Conservation (phyloP, 2,888 invertebrate species). For the Drosophila mimica region DNA sequence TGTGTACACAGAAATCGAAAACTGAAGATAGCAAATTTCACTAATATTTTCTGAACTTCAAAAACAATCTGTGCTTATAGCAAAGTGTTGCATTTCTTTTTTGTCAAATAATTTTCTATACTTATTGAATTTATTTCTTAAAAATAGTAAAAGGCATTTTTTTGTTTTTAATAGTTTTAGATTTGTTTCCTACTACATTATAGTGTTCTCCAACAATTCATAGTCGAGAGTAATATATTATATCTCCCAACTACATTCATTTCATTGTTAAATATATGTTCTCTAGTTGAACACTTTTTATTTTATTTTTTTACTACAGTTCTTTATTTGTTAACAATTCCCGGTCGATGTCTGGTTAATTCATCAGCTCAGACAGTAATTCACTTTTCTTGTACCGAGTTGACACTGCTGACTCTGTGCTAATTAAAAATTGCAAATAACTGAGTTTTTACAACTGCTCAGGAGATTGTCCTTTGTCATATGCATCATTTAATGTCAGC, state of each 20-base stretch:
- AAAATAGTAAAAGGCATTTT: not conserved
- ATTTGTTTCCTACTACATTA: not conserved
- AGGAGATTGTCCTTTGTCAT: conserved; percentile 22
- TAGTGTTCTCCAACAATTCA: not conserved
- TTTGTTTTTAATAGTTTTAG: no score
- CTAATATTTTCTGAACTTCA: not conserved
- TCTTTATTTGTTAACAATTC: not conserved
- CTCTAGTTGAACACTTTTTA: not conserved
- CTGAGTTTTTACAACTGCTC: conserved; percentile 36
- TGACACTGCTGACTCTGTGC: conserved; percentile 23
- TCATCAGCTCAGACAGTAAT: conserved; percentile 14
- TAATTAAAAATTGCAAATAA: conserved; percentile 49
- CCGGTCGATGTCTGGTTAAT: not conserved
- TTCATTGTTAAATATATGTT: not conserved
- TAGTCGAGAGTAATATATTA: not conserved
- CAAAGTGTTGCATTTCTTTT: no score
- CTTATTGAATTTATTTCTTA: not conserved
- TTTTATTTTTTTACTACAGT: not conserved
- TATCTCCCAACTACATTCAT: not conserved
- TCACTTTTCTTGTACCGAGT: not conserved
- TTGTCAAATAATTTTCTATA: not conserved
- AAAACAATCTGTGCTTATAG: not conserved
- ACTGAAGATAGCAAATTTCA: not conserved
- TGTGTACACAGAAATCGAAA: no score
- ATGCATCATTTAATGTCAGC: conserved; percentile 18